A percentile compares a stretch with the other conserved stretches of the same genome.
phyloP scores from a whole-genome alignment of 2,888 invertebrate species.

The Tetragonula carbonaria region DNA sequence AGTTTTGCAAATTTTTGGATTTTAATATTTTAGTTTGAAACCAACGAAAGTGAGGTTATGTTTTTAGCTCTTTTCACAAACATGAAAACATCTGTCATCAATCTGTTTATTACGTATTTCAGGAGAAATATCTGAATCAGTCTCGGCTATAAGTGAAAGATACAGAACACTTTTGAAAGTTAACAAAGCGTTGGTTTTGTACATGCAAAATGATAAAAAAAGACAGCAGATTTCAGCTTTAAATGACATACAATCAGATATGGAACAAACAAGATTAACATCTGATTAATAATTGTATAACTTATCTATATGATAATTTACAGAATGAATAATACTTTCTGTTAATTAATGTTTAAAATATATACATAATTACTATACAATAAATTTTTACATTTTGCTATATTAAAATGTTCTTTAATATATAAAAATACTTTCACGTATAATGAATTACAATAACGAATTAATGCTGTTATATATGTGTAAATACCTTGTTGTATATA shows the following conservation, averaged over 20 bases:
- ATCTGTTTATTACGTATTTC: constrained; percentile 71
- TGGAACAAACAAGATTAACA: neutral
- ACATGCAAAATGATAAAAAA: constrained; percentile 81
- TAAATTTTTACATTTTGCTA: constrained; percentile 37
- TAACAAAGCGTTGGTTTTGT: constrained; percentile 84
- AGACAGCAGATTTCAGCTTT: neutral
- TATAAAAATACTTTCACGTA: constrained; percentile 41
- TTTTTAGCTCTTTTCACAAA: neutral
- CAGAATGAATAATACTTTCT: neutral
- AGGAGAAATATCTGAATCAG: constrained; percentile 84
- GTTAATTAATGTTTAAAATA: neutral
- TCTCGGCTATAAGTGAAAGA: constrained; percentile 82
- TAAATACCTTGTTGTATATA: constrained; percentile 24
- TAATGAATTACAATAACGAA: neutral
- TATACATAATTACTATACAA: neutral
- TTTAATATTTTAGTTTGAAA: neutral
- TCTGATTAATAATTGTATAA: neutral
- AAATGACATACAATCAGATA: neutral
- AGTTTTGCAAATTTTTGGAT: neutral
- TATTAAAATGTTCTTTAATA: constrained; percentile 58
- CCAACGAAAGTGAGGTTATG: constrained; percentile 32
- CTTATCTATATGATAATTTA: neutral
- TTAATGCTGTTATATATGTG: constrained; percentile 19
- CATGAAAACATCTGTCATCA: neutral
- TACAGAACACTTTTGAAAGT: constrained; percentile 84